Base-by-base conservation (phyloP, 2,888 invertebrate species). In the Eueremaeus valkanovi region DNA sequence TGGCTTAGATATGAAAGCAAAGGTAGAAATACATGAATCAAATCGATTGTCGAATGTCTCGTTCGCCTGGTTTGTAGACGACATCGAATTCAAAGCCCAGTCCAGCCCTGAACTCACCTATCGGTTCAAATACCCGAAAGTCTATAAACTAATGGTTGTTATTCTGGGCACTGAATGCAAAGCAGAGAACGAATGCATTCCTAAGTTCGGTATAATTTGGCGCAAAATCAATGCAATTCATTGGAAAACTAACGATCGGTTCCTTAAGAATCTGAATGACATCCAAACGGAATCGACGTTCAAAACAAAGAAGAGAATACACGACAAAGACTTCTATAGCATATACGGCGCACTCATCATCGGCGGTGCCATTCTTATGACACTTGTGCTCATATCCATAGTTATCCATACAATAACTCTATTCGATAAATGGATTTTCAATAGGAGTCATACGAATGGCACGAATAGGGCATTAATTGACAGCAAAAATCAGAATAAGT, bases 41-140 rank as follows among this genome's bases (percentile, higher is more conserved):
- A 21, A 66, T 24, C 36, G 33, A 21, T 66, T 66, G 13, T 1
- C 31, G 18, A 66, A 66, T 40, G 66, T 40, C 21, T 66, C 66
- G 16, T 66, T 40, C 40, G 36, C 40, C 21, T 66, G 66, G 66
- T 66, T 66, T 40, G 40, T 66, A 18, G 66, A 66, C 66, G 66
- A 66, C n/a, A 36, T 66, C 11, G 66, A 66, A 16, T 40, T 66
- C 3, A 66, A 24, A 18, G 3, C 66, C 3, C n/a, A 6, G n/a
- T 0, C 18, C 21, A 66, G 24, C 21, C 36, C 66, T 8, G 3
- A 36, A 40, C 21, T 66, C 11, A 13, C 13, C n/a, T 66, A 66
- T 40, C 31, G 21, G 8, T 66, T 66, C 40, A 8, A 31, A 2
- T 40, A 3, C 0, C 8, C 66, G 21, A 66, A 66, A 66, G 21